These are phyloP conservation scores for Vandiemenella viatica DNA, from an alignment of 2,888 invertebrate genomes.

Conservation along the genomic window DNA sequence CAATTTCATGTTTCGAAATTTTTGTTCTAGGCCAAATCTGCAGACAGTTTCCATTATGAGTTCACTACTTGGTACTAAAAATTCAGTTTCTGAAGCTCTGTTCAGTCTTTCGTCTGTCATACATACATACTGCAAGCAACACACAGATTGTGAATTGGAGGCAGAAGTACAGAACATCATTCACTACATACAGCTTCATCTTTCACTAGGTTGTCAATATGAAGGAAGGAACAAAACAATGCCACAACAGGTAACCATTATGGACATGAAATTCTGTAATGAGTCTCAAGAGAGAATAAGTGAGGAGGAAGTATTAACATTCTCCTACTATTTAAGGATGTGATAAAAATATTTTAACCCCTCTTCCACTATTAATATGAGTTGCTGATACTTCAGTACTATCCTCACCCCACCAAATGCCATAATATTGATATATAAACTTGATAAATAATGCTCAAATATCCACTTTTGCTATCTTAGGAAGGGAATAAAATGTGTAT, in stretches of 20 bases:
- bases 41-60: slow-evolving; percentile 38
- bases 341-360: too few species aligned
- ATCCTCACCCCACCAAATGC: too few species aligned
- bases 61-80: slow-evolving; percentile 37
- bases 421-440: too few species aligned
- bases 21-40: slow-evolving; percentile 33
- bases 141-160: slow-evolving; percentile 31
- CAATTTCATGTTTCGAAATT: neutral
- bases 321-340: too few species aligned
- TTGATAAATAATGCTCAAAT: too few species aligned
- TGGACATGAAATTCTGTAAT: too few species aligned
- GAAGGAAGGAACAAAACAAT: slow-evolving; percentile 17
- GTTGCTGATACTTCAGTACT: too few species aligned
- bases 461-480: too few species aligned
- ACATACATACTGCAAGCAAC: slow-evolving; percentile 47
- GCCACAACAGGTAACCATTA: slow-evolving; percentile 23
- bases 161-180: slow-evolving; percentile 34
- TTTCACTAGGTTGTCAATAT: slow-evolving; percentile 23
- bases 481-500: too few species aligned
- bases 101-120: slow-evolving; percentile 54
- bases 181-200: slow-evolving; percentile 35
- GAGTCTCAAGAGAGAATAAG: too few species aligned
- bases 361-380: too few species aligned
- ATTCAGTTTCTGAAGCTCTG: slow-evolving; percentile 40
- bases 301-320: too few species aligned